Conservation (phyloP, 2,888 invertebrate genomes). For the Ochlodes sylvanus region DNA sequence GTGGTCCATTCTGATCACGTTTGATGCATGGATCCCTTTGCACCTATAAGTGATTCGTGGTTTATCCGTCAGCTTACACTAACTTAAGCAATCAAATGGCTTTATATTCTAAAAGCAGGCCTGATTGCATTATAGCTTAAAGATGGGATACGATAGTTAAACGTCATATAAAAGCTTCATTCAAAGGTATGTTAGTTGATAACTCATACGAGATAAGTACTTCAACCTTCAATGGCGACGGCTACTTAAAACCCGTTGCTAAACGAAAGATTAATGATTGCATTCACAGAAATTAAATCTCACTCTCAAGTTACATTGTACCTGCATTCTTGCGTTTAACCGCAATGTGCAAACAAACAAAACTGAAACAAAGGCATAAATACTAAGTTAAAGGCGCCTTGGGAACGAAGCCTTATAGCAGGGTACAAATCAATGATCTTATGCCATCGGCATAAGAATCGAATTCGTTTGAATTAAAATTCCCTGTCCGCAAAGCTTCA, state of each 20-base stretch:
- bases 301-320: conserved; percentile 29
- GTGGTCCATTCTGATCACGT: too few species aligned
- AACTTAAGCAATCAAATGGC: too few species aligned
- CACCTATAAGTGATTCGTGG: too few species aligned
- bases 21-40: too few species aligned
- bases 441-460: conserved; percentile 36
- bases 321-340: conserved; percentile 26
- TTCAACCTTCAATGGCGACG: conserved; percentile 4
- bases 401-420: neutral
- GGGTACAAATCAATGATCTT: conserved; percentile 38
- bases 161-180: neutral
- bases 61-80: too few species aligned
- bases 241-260: conserved; percentile 32
- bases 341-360: conserved; percentile 55
- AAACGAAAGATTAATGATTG: conserved; percentile 41
- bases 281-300: conserved; percentile 41
- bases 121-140: too few species aligned
- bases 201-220: conserved; percentile 1
- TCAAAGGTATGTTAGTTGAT: neutral
- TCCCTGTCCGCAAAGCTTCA: conserved; percentile 41
- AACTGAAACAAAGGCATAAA: conserved; percentile 60
- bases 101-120: too few species aligned
- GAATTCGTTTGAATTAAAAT: conserved; percentile 39
- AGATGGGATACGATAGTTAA: neutral
- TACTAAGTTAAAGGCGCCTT: conserved; percentile 56